A percentile compares a stretch with the other conserved stretches of the same genome.
Conservation (phyloP, 1,140 invertebrate species). For the Bemisia tabaci region DNA sequence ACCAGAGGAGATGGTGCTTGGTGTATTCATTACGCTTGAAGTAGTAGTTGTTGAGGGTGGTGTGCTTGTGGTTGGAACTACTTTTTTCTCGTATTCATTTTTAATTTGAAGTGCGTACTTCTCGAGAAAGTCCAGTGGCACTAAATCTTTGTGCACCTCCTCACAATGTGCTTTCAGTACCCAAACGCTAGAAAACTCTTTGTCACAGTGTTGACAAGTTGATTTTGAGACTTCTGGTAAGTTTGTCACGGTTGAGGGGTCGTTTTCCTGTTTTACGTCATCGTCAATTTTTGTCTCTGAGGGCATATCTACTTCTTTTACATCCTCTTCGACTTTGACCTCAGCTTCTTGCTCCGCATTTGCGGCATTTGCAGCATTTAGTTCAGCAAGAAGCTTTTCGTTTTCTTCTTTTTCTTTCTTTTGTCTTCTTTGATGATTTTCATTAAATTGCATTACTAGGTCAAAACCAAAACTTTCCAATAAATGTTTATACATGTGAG, state of each 20-base stretch:
- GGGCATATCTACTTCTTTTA: constrained; percentile 11
- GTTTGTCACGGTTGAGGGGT: constrained; percentile 41
- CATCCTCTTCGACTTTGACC: constrained; percentile 18
- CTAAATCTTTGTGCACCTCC: constrained; percentile 82
- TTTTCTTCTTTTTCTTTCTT: constrained; percentile 33
- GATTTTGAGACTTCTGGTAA: constrained; percentile 60
- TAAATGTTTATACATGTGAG: constrained; percentile 79
- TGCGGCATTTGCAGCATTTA: constrained; percentile 18
- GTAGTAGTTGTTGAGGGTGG: constrained; percentile 25
- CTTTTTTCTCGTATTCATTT: constrained; percentile 69
- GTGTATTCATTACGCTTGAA: neutral
- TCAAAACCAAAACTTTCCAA: constrained; percentile 89
- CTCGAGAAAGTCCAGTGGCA: constrained; percentile 77
- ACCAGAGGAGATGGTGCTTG: constrained; percentile 5
- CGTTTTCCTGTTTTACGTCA: constrained; percentile 38
- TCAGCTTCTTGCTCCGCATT: constrained; percentile 12
- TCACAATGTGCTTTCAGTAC: constrained; percentile 90
- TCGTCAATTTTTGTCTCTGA: constrained; percentile 35
- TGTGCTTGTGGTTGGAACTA: constrained; percentile 48
- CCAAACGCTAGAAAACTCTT: constrained; percentile 90
- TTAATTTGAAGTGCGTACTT: constrained; percentile 84
- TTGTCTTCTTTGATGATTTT: constrained; percentile 62
- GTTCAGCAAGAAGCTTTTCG: constrained; percentile 25
- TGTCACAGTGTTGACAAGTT: constrained; percentile 77
- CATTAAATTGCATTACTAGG: constrained; percentile 92